A percentile compares a stretch with the other conserved stretches of the same genome.
Evolutionary conservation across 2,888 invertebrate genomes (phyloP).

Genomic region (Mesoligia furuncula): DNA sequence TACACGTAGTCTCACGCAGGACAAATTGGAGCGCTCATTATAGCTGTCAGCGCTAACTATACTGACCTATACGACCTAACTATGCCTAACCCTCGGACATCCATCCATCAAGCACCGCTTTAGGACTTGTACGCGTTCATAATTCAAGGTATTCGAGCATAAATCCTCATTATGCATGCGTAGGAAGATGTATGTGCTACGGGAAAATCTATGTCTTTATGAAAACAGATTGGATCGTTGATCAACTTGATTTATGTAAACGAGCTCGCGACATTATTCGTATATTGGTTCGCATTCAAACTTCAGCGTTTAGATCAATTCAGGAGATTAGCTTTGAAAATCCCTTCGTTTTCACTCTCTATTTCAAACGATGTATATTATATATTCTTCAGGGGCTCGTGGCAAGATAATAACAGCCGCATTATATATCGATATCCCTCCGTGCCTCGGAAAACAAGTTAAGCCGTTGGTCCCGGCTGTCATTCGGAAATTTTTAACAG

Average conservation of each 20-base stretch:
- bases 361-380: neutral
- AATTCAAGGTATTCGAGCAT: constrained; percentile 57
- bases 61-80: constrained; percentile 59
- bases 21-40: constrained; percentile 60
- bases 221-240: constrained; percentile 47
- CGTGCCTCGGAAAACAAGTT: neutral
- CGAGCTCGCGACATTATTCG: constrained; percentile 15
- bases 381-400: neutral
- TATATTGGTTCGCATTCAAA: neutral
- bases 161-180: constrained; percentile 60
- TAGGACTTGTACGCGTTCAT: constrained; percentile 35
- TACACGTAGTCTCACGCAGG: constrained; percentile 31
- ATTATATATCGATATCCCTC: neutral
- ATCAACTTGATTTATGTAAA: constrained; percentile 48
- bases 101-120: constrained; percentile 57
- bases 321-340: neutral
- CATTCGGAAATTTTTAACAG: neutral
- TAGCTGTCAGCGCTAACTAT: constrained; percentile 36
- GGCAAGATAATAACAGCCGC: neutral
- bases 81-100: constrained; percentile 42
- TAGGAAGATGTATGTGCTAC: constrained; percentile 50
- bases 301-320: neutral
- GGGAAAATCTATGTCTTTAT: constrained; percentile 61
- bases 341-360: neutral
- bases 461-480: neutral